Base-by-base conservation (phyloP, 1,140 invertebrate species). In the Drosophila parabipectinata region DNA sequence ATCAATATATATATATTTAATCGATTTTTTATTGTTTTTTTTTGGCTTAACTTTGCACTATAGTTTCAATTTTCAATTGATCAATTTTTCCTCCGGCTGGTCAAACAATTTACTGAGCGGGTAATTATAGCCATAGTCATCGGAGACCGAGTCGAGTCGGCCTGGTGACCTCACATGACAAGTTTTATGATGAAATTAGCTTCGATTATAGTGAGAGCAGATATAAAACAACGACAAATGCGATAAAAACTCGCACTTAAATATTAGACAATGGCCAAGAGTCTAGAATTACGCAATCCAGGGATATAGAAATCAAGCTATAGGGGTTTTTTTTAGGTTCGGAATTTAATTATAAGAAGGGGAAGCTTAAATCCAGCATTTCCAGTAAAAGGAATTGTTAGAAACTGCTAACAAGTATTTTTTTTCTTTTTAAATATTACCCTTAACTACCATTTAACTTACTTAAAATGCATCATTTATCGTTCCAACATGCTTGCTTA, bases 181-280 rank as follows among this genome's bases (percentile, higher is more conserved):
- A 6, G 15, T 71, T 64, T 73, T 50, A 72, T 76, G 77, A 80
- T 72, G 77, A 80, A 76, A 80, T 80, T 55, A 64, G 60, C 71
- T 75, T 47, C 18, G 71, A 69, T 73, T 59, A 47, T 67, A 39
- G 66, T 62, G 8, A 44, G 41, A 44, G 59, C 26, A 56, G 59
- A 60, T 63, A 53, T 75, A 55, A 63, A 79, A 74, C 58, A 41
- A 57, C 60, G 57, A 63, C 60, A 60, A 75, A 74, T 55, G 48
- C 71, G 66, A 79, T 73, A 53, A 79, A 79, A 77, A 63, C 41
- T 26, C 47, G 37, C 52, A 53, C 14, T 53, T 7, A 57, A 51
- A 60, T 44, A 48, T 51, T 58, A 52, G 47, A 53, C 47, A 67
- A 37, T 37, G 62, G 28, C 28, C 41, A 47, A 66, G 58, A 41